phyloP scores from a whole-genome alignment of 2,113 vertebrate species.

The Pyrgilauda ruficollis region DNA sequence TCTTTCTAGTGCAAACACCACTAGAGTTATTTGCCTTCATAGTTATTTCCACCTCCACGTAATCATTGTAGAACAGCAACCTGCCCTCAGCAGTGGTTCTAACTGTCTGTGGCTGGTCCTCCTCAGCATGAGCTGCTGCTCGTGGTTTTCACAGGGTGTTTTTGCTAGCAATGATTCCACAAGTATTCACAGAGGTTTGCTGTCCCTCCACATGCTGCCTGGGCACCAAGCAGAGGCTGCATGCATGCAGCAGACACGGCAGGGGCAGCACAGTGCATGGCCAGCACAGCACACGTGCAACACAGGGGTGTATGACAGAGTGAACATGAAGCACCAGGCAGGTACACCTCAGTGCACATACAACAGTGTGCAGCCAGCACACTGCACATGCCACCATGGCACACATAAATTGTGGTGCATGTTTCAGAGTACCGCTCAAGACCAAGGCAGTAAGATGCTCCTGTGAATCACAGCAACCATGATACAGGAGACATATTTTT shows the following conservation, averaged over 20 bases:
- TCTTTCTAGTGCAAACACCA: not conserved
- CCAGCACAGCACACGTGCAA: fast-evolving
- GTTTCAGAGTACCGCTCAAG: not conserved
- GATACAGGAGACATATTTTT: not conserved
- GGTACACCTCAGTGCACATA: fast-evolving
- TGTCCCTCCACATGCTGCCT: not conserved
- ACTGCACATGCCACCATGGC: fast-evolving
- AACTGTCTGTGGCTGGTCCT: not conserved
- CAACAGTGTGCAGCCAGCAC: not conserved
- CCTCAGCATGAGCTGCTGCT: not conserved
- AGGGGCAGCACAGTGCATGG: fast-evolving
- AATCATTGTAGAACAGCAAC: not conserved
- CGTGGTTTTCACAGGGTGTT: not conserved
- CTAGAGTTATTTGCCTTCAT: not conserved
- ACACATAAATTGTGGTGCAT: fast-evolving
- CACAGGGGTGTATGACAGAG: fast-evolving
- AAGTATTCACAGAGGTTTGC: not conserved
- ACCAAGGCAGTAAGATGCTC: not conserved
- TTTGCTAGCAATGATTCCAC: not conserved
- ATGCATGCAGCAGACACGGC: fast-evolving
- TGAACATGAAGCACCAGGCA: not conserved
- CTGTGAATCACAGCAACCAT: not conserved
- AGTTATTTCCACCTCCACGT: not conserved
- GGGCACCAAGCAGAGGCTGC: not conserved
- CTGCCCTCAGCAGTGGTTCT: not conserved